Evolutionary conservation across 2,797 vertebrate genomes (phyloP), one percentile per base, ranked within the genome.

Genomic region (Coilia nasus): DNA sequence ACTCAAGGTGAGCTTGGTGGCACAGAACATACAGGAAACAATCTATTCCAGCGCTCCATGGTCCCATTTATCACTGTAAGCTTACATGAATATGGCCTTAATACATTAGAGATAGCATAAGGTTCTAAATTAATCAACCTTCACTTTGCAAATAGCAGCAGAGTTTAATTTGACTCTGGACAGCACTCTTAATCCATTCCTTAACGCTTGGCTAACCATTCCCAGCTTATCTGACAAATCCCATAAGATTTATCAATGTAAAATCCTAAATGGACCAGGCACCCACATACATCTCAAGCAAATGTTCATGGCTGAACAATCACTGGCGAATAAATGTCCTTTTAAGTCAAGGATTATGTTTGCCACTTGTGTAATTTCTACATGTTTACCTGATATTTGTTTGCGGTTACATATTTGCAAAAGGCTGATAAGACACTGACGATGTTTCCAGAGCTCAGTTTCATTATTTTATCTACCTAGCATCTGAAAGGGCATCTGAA

Each of bases 221-320:
- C 35, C 71, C 71, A 44, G 71, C 17, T 78, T 78, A 44, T 78
- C 71, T 21, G 71, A 78, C 71, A 41, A 78, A 78, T 78, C 71
- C 71, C 71, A 78, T 78, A 78, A 78, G 71, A 78, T 78, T 78
- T 78, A 44, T 78, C 71, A 78, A 78, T 41, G 71, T 78, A 35
- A 78, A 78, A 78, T 44, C 35, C 71, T 78, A 78, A 78, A 78
- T 35, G 35, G 71, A 78, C 71, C 71, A 21, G 71, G 44, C 71
- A 78, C 71, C 31, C 71, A 21, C 35, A 78, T 44, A 44, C 17
- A 78, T 44, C 21, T 78, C 15, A 3, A 17, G 71, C 17, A 44
- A 78, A 44, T 31, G 19, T 6, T 78, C 35, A 15, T 11, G 17
- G 71, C 31, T 1, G 71, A 78, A 78, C 5, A 78, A 35, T 10